Percentiles rank a stretch among this genome's conserved stretches.
Evolutionary conservation across 2,113 vertebrate genomes (phyloP).

Genomic region (Cynoglossus semilaevis): DNA sequence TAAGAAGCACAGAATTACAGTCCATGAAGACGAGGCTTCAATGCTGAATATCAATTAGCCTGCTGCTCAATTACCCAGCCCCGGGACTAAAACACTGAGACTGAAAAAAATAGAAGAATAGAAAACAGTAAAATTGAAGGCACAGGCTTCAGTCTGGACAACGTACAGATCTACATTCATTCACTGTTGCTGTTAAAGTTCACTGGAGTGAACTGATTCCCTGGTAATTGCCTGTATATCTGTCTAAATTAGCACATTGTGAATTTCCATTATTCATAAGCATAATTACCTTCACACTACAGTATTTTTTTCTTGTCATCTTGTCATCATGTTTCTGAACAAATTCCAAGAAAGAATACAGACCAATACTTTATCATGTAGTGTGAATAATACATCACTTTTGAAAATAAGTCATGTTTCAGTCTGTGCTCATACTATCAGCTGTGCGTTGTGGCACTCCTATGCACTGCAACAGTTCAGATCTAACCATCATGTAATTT

Average conservation of each 20-base stretch:
- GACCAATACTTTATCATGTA: too few species aligned
- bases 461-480: too few species aligned
- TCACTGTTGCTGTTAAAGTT: not conserved
- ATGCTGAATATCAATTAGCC: conserved; percentile 33
- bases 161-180: not conserved
- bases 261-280: not conserved
- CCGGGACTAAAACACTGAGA: not conserved
- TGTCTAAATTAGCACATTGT: not conserved
- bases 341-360: too few species aligned
- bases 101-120: too few species aligned
- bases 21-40: conserved; percentile 9
- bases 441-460: too few species aligned
- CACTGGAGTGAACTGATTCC: not conserved
- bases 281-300: not conserved
- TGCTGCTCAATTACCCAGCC: conserved; percentile 22
- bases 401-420: too few species aligned
- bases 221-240: not conserved
- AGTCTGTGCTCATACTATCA: too few species aligned
- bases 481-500: too few species aligned
- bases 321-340: too few species aligned
- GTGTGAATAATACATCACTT: too few species aligned
- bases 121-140: not conserved
- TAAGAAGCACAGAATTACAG: conserved; percentile 18
- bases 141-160: not conserved
- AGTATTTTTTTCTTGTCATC: not conserved